Percentiles rank a stretch among this genome's conserved stretches.
Evolutionary conservation across 2,888 invertebrate genomes (phyloP).

Genomic region (Parapristionchus giblindavisi): DNA sequence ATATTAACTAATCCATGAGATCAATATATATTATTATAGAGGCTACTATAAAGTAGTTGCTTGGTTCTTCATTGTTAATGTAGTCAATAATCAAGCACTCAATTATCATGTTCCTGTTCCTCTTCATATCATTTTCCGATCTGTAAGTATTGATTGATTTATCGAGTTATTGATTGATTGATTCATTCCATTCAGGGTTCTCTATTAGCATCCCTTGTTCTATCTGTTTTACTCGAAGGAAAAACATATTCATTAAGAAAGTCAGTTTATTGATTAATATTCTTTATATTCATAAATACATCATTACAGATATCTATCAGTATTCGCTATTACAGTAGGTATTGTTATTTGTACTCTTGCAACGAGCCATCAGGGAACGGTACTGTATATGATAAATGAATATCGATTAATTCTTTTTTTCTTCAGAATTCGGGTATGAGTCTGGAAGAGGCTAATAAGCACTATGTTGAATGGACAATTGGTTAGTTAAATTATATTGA

Average conservation of each 20-base stretch:
- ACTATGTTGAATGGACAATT: conserved; percentile 65
- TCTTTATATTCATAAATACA: background rate
- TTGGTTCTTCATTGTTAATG: conserved; percentile 90
- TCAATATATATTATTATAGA: conserved; percentile 71
- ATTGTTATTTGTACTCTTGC: conserved; percentile 90
- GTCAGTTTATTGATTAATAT: conserved; percentile 70
- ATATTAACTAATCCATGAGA: too few species aligned
- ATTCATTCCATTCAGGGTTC: conserved; percentile 82
- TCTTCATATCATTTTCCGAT: conserved; percentile 95
- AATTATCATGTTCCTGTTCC: conserved; percentile 97
- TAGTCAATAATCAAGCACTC: conserved; percentile 89
- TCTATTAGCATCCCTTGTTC: conserved; percentile 92
- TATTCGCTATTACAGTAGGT: conserved; percentile 90
- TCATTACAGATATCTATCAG: conserved; percentile 77
- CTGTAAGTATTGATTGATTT: conserved; percentile 76
- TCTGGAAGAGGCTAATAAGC: conserved; percentile 63
- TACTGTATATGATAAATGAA: background rate
- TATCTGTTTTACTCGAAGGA: conserved; percentile 89
- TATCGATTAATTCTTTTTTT: background rate
- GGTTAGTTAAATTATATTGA: conserved; percentile 42
- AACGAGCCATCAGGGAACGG: conserved; percentile 39
- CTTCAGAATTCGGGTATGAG: conserved; percentile 49
- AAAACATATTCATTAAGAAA: conserved; percentile 80
- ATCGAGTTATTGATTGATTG: too few species aligned
- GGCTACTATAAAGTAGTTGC: conserved; percentile 84